phyloP scores from a whole-genome alignment of 2,888 invertebrate species.

The Philereme transversata region DNA sequence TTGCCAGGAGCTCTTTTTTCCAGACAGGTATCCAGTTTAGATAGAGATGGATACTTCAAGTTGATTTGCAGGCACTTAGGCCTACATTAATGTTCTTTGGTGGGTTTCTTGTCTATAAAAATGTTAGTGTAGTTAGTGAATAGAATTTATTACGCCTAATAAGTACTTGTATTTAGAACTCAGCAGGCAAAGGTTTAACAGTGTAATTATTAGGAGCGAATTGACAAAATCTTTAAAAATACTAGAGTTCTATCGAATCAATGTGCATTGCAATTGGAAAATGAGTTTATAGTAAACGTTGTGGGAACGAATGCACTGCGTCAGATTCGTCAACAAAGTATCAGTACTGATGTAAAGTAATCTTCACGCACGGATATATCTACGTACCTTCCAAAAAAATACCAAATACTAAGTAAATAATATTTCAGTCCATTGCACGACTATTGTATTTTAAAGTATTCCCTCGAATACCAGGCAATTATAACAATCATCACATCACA shows the following conservation, averaged over 20 bases:
- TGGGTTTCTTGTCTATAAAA: background rate
- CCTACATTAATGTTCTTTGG: background rate
- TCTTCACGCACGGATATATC: background rate
- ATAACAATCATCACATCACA: background rate
- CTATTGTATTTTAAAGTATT: background rate
- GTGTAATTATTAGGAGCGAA: too few relatives aligned
- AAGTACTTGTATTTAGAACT: too few relatives aligned
- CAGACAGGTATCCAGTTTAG: slow-evolving; percentile 6
- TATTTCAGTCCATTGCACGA: background rate
- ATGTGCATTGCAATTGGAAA: too few relatives aligned
- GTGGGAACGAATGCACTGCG: slow-evolving; percentile 22
- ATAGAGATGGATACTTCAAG: background rate
- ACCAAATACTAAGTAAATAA: background rate
- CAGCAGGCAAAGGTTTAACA: too few relatives aligned
- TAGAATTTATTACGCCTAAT: too few relatives aligned
- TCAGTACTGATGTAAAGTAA: background rate
- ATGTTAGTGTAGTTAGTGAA: background rate
- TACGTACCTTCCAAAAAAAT: background rate
- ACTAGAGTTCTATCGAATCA: too few relatives aligned
- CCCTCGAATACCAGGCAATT: background rate
- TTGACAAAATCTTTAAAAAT: too few relatives aligned
- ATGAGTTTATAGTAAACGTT: too few relatives aligned
- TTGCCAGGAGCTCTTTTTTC: slow-evolving; percentile 1
- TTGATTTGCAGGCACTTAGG: slow-evolving; percentile 3
- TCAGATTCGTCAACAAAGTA: slow-evolving; percentile 22